Base-by-base conservation (phyloP, 2,888 invertebrate genomes). In the Pyrrhia umbra region DNA sequence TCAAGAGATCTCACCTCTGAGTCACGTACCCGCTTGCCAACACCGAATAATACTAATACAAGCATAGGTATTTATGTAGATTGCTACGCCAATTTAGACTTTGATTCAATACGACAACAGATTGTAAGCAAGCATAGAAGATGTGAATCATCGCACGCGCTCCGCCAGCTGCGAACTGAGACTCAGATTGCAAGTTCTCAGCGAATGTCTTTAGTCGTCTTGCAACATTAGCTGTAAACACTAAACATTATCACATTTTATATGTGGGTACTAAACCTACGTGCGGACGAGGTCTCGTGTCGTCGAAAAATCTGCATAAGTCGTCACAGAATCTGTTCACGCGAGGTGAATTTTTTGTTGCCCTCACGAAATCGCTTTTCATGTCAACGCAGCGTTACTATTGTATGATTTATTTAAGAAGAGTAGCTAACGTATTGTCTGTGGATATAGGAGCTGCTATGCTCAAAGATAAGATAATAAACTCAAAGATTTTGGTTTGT, bases 1-100 rank as follows among this genome's bases (percentile, higher is more conserved):
- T 91, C 85, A 88, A 85, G 86, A 85, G 88, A 90, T 87, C 86
- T 82, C 86, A 88, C 88, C 84, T 85, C 85, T 93, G 92, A 94
- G 82, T 94, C 94, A 94, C 85, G 78, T 80, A 85, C 80, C 81
- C 83, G 70, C 83, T 82, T 93, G 93, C 94, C 92, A 93, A 93
- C 86, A 87, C 81, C 70, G 71, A 81, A 77, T 82, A 80, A 70
- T 77, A 73, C 77, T 69, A 77, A 81, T 82, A 79, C 83, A 69
- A 86, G 78, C 86, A 77, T 86, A 82, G 88, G 89, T 85, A 80
- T 82, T 76, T 78, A 63, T 59, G 62, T 72, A 63, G 51, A 60
- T 58, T 77, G 85, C 79, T 81, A 84, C 68, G 76, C 85, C 76
- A 89, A 87, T 86, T 81, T 83, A 78, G 81, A 85, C 90, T 90